Conservation (phyloP, 2,888 invertebrate species). For the Erebia palarica region DNA sequence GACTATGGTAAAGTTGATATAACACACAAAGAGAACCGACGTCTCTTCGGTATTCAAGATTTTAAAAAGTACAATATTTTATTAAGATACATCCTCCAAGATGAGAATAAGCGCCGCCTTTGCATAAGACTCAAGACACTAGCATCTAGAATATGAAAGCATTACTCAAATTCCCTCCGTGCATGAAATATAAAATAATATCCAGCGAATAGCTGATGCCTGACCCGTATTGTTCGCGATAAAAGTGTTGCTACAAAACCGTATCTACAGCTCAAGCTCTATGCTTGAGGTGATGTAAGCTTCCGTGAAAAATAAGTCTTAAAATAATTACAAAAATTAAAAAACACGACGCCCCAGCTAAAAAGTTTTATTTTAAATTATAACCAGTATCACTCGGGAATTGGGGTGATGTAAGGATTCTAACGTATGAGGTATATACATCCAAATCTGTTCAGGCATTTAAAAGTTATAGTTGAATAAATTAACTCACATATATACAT, state of each 20-base stretch:
- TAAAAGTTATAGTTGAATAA: too few species aligned
- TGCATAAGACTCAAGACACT: slow-evolving; percentile 2
- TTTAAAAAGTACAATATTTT: background rate
- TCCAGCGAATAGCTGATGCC: slow-evolving; percentile 2
- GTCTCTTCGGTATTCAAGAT: too few species aligned
- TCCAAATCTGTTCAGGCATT: too few species aligned
- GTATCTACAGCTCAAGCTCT: background rate
- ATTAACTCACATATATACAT: too few species aligned
- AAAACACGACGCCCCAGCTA: too few species aligned
- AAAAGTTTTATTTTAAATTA: too few species aligned
- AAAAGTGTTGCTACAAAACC: background rate
- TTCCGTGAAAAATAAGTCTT: background rate
- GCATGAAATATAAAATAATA: slow-evolving; percentile 23
- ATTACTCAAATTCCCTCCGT: slow-evolving; percentile 11
- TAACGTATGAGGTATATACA: too few species aligned
- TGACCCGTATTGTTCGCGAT: background rate
- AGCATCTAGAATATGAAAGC: slow-evolving; percentile 13
- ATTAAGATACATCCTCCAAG: background rate
- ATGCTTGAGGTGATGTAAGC: background rate
- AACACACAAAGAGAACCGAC: too few species aligned
- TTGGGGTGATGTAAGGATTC: too few species aligned
- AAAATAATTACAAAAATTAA: too few species aligned
- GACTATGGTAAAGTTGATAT: too few species aligned
- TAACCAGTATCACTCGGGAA: too few species aligned
- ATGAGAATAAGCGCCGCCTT: background rate